These are phyloP conservation scores for Phocoena phocoena DNA, from an alignment of 2,113 vertebrate genomes.

Conservation along the genomic window DNA sequence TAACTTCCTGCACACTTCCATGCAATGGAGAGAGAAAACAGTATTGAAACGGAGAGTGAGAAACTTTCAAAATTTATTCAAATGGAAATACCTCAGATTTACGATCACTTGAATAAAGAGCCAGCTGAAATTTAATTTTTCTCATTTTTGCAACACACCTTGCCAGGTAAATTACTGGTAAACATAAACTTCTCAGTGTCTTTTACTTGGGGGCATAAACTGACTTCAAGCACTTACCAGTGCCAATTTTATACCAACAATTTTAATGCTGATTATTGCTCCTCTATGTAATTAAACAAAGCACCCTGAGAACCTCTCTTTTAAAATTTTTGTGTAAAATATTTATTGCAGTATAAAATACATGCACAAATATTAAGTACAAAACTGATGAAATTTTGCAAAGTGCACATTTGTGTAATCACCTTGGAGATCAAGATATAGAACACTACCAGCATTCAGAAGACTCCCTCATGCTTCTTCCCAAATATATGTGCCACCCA, in stretches of 20 bases:
- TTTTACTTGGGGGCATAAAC: background rate
- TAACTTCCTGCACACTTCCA: background rate
- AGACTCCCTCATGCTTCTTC: background rate
- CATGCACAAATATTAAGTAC: background rate
- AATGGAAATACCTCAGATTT: background rate
- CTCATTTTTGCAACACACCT: background rate
- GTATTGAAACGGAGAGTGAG: background rate
- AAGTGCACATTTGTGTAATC: background rate
- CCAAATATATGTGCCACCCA: background rate
- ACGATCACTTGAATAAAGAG: background rate
- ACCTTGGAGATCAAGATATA: background rate
- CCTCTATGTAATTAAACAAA: background rate
- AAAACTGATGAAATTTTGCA: background rate
- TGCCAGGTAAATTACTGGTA: background rate
- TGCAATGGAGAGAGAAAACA: background rate
- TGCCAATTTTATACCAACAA: background rate
- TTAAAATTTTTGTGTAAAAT: background rate
- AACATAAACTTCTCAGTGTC: background rate
- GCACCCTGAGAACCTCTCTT: background rate
- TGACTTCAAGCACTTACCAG: background rate
- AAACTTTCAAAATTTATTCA: background rate
- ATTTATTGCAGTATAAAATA: background rate
- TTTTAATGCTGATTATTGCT: background rate
- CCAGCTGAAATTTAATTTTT: constrained; percentile 21
- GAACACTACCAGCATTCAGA: background rate